Base-by-base conservation (phyloP, 2,888 invertebrate genomes). In the Nebria salina region DNA sequence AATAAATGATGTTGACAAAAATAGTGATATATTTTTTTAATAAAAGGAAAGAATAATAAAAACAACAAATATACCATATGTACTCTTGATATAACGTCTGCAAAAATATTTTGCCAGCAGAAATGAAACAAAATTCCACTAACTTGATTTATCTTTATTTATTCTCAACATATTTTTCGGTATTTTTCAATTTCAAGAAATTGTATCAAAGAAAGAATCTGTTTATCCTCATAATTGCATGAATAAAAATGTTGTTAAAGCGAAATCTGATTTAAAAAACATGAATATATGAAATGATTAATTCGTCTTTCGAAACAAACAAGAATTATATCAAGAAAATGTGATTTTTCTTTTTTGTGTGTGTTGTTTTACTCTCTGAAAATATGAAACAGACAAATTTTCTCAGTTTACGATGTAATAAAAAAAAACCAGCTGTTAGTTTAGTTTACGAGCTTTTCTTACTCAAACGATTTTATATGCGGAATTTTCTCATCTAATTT, bases 201-300 rank as follows among this genome's bases (percentile, higher is more conserved):
- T 54, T 54, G 54, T 54, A 54, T 13, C 5, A 73, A 73, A 34
- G 73, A 73, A 41, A 41, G 26, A 73, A 7, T 73, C 41, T 41
- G 11, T 1, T 73, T 73, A 34, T 20, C 9, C n/a, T 20, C 9
- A 73, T 70, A 73, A 73, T 73, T 73, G 73, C 73, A 73, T 73
- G 73, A 73, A 73, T 73, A 73, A 9, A 73, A 73, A 73, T 73
- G 26, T 73, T 15, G 43, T 73, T 73, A 73, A 20, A 26, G 9
- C 68, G 54, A 68, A 68, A 68, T 15, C 26, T 68, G 68, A 34
- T n/a, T 73, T 73, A 41, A 11, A 13, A n/a, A 73, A 73, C 42
- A 73, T 73, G 73, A 73, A 73, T 73, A 54, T 54, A 54, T 54
- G 3, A 20, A 26, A 70, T 70, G 70, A 70, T 70, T 70, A 70